Base-by-base conservation (phyloP, 2,797 vertebrate species). In the Melanotaenia maccullochi region DNA sequence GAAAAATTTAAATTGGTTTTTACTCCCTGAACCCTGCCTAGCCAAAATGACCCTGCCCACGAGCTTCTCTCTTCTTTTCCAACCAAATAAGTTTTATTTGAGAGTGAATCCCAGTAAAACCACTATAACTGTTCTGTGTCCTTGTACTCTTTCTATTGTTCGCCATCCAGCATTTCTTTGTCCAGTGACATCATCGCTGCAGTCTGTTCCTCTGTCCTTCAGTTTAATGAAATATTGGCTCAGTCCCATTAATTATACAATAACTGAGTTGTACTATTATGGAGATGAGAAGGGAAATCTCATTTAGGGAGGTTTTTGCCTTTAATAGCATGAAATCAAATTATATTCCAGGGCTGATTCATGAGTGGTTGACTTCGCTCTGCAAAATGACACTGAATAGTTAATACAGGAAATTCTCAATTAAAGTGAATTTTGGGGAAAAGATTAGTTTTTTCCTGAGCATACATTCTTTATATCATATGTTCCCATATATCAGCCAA, bases 71-170 rank as follows among this genome's bases (percentile, higher is more conserved):
- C 4, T 57, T 65, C 28, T 56, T 2, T 66, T 81, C 60, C 60
- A 52, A 52, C 30, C 30, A 32, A 75, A 36, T 80, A 56, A 64
- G 33, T 74, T 84, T 83, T 79, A 77, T 83, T 75, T 84, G 51
- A 70, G 60, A 38, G 58, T 47, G 68, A 16, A 56, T 79, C 64
- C 79, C 86, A 87, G 74, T 79, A 78, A 83, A 87, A 73, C 78
- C 78, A 73, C 56, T 40, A 38, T 12, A 58, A 67, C 70, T 68
- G 73, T 76, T 73, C 75, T 60, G 79, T 76, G 79, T 76, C 85
- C 83, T 88, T 87, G 75, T 63, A 59, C 64, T 73, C 56, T 61
- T 71, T 76, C 61, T 65, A 75, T 78, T 82, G 79, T 78, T 78
- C 78, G 71, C 56, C 9, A 30, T 64, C 57, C 56, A 54, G 76